These are phyloP conservation scores for Euspilapteryx auroguttella DNA, from an alignment of 2,888 invertebrate genomes.

Conservation along the genomic window DNA sequence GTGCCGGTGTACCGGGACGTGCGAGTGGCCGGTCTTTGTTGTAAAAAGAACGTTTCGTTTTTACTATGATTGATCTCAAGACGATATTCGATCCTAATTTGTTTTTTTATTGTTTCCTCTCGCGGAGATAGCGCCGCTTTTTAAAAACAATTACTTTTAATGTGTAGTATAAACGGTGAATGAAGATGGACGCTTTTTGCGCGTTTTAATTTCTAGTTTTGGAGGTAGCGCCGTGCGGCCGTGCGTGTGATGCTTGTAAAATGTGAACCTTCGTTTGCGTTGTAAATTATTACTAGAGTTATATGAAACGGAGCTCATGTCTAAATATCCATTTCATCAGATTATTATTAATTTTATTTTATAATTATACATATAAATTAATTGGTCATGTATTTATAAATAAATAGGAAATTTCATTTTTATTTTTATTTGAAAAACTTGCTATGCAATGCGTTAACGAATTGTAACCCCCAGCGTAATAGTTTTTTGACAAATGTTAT, in stretches of 20 bases:
- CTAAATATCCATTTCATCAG: constrained; percentile 26
- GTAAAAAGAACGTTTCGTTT: constrained; percentile 19
- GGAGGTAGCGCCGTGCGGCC: constrained; percentile 17
- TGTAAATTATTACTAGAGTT: constrained; percentile 45
- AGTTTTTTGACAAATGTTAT: neutral
- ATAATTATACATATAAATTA: constrained; percentile 11
- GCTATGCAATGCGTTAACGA: neutral
- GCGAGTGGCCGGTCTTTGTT: neutral
- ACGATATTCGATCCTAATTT: constrained; percentile 52
- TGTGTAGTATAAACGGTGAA: constrained; percentile 29
- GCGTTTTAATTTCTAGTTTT: constrained; percentile 35
- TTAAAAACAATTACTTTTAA: constrained; percentile 32
- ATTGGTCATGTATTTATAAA: constrained; percentile 13
- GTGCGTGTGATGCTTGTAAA: too few relatives aligned
- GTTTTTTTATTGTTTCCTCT: constrained; percentile 24
- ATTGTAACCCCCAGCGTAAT: neutral
- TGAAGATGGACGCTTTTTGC: constrained; percentile 46
- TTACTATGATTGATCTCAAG: constrained; percentile 54
- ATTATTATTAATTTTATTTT: neutral
- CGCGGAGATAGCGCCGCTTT: constrained; percentile 35
- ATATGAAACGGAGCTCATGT: constrained; percentile 31
- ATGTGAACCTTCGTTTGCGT: constrained; percentile 22
- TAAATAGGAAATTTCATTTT: constrained; percentile 1
- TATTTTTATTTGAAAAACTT: neutral
- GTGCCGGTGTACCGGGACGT: neutral